Evolutionary conservation across 2,113 vertebrate genomes (phyloP), one percentile per base, ranked within the genome.

Genomic region (Ictalurus furcatus): DNA sequence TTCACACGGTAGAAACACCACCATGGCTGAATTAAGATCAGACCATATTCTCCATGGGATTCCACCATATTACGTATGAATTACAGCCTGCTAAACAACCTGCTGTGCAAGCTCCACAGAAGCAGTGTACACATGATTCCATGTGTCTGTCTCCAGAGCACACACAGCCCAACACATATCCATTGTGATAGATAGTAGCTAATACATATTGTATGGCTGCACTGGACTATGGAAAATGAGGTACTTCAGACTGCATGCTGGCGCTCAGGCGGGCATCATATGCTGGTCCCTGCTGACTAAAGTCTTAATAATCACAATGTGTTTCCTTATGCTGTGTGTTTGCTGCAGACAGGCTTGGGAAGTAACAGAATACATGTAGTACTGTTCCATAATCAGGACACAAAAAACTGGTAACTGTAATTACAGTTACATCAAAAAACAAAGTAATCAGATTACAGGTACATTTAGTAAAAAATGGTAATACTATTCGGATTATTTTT

Each of bases 291-390:
- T 44, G 86, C 90, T 85, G 82, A 89, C 76, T 85, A 56, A 88
- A 76, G 56, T 85, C 87, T 87, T 82, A 88, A 84, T 91, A 89
- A 88, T 81, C 85, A 83, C 63, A 89, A 85, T 67, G 67, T 76
- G 85, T 78, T 89, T 87, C 58, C 73, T 52, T 54, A 82, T 81
- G 3, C 48, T 83, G 82, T 80, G 88, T 81, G 71, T 30, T 23
- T 67, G 63, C 58, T 65, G 30, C 52, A 28, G 44, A 28, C 12
- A 48, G 44, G 44, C 44, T 48, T 48, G 0, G 44, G 6, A 48
- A 48, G 44, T 48, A 48, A 48, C 44, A 48, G 44, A 48, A 48
- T 48, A 48, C 44, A 48, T 40, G 6, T 6, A 48, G 6, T 7
- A 48, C 6, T 7, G 44, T 48, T 48, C 6, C 6, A 6, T 48